Conservation (phyloP, 2,888 invertebrate genomes). For the Xanthostigma xanthostigma region DNA sequence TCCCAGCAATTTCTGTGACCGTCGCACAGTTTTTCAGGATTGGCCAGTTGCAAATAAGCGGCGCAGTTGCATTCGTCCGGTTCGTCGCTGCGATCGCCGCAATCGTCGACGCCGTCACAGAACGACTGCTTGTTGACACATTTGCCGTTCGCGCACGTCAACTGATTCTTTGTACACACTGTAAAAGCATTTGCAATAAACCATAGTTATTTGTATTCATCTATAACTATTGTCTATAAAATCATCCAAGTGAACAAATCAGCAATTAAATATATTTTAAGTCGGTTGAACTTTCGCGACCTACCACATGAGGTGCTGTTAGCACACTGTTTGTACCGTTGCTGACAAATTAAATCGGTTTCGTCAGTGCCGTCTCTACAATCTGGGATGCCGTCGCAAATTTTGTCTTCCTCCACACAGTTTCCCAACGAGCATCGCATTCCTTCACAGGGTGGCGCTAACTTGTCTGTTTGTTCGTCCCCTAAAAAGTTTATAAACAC, state of each 20-base stretch:
- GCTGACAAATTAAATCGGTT: slow-evolving; percentile 29
- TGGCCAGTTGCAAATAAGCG: slow-evolving; percentile 49
- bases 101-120: slow-evolving; percentile 51
- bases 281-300: neutral
- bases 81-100: slow-evolving; percentile 60
- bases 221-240: neutral
- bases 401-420: slow-evolving; percentile 39
- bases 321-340: slow-evolving; percentile 18
- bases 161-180: slow-evolving; percentile 36
- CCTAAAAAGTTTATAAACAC: neutral
- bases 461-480: neutral
- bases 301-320: slow-evolving; percentile 9
- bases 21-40: slow-evolving; percentile 58
- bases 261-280: neutral
- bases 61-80: slow-evolving; percentile 46
- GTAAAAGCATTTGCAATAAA: slow-evolving; percentile 15
- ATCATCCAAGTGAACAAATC: neutral
- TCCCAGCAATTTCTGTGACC: slow-evolving; percentile 63
- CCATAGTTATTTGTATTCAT: too few relatives aligned
- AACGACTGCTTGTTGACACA: slow-evolving; percentile 56
- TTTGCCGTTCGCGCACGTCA: slow-evolving; percentile 41
- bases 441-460: slow-evolving; percentile 35
- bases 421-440: slow-evolving; percentile 52
- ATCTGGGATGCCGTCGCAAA: slow-evolving; percentile 53
- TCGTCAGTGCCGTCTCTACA: slow-evolving; percentile 61